Conservation (phyloP, 1,140 invertebrate genomes). For the Bombus pyrosoma region DNA sequence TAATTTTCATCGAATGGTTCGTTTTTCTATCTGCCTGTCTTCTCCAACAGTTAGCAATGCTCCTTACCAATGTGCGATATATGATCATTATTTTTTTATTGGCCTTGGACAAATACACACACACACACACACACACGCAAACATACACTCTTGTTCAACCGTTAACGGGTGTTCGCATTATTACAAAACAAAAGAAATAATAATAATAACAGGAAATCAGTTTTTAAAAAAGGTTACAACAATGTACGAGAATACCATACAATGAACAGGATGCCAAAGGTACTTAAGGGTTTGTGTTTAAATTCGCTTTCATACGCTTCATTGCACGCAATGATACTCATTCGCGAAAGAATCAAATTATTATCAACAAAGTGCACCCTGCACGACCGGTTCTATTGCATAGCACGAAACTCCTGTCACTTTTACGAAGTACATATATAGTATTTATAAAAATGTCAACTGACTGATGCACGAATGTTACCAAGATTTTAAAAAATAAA, state of each 20-base stretch:
- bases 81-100: not conserved
- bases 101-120: not conserved
- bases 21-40: not conserved
- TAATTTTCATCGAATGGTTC: conserved; percentile 18
- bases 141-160: not conserved
- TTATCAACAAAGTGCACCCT: conserved; percentile 5
- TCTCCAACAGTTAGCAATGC: conserved; percentile 45
- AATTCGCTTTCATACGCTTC: conserved; percentile 13
- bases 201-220: not conserved
- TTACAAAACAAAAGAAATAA: not conserved
- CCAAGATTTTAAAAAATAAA: conserved; percentile 40
- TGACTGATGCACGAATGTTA: conserved; percentile 50
- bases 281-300: not conserved
- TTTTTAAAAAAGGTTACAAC: not conserved
- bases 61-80: conserved; percentile 8
- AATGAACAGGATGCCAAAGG: not conserved
- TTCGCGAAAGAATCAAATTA: conserved; percentile 16
- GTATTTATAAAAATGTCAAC: conserved; percentile 38
- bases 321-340: conserved; percentile 17
- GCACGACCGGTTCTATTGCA: conserved; percentile 27
- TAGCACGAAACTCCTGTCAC: conserved; percentile 42
- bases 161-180: not conserved
- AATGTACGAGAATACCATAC: not conserved
- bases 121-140: not conserved
- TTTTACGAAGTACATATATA: conserved; percentile 7